Evolutionary conservation across 2,113 vertebrate species (phyloP), one percentile per base, ranked within the genome.

Genomic region (Rhinoderma darwinii): DNA sequence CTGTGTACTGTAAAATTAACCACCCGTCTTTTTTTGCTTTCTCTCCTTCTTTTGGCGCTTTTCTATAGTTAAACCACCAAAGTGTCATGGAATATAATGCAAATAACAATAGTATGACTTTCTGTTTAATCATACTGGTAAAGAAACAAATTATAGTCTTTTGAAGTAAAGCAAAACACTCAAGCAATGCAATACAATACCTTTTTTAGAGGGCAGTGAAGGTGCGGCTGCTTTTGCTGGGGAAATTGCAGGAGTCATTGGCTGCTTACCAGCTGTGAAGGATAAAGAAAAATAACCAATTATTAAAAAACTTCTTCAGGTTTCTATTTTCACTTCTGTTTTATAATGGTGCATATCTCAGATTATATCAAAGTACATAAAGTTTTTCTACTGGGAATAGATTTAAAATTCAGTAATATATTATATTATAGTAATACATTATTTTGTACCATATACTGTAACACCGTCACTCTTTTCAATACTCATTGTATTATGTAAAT

Each of bases 141-240:
- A 74, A 43, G 70, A 25, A n/a, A 41, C 22, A 43, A 25, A 43
- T 39, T 10, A 39, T 72, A 72, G 32, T n/a, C 37, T 25, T 77
- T 32, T 50, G 11, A 37, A 70, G 4, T 70, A 70, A 70, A 37
- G 17, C 15, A 37, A 35, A 35, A 32, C 5, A 17, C 12, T 66
- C 15, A 37, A 70, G 10, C 18, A 70, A 37, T 70, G 8, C 14
- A 59, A 3, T 54, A 39, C 22, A 30, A 82, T 85, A 85, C 84
- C 84, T 85, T 85, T 85, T 85, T 66, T 63, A 43, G 73, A 63
- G 59, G 73, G 39, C 12, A 25, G 43, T 14, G 84, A 47, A 35
- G 56, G 37, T 22, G 25, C 17, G 2, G 54, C 11, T 25, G n/a
- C 56, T 78, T 85, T 77, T 77, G 4, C 37, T 9, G 56, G 39